phyloP scores from a whole-genome alignment of 1,140 invertebrate species.

The Elymnias hypermnestra region DNA sequence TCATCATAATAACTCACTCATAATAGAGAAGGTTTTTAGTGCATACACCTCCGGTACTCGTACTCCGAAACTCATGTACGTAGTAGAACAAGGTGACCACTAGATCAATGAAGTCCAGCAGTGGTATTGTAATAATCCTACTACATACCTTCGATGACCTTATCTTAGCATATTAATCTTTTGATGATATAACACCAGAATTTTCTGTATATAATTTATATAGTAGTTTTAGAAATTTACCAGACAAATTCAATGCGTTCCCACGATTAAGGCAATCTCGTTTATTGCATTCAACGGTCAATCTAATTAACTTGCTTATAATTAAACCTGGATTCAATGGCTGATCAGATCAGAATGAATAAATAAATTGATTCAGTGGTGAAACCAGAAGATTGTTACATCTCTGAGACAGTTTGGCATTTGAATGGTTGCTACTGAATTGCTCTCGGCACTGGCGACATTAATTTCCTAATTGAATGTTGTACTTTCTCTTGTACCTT shows the following conservation, averaged over 20 bases:
- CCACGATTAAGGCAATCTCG: conserved; percentile 9
- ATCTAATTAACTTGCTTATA: conserved; percentile 43
- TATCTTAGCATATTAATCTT: too few species aligned
- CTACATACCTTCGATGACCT: too few species aligned
- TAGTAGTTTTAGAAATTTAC: conserved; percentile 2
- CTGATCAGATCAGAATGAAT: conserved; percentile 6
- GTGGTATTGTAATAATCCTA: too few species aligned
- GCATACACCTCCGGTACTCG: too few species aligned
- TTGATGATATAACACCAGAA: too few species aligned
- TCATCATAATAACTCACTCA: too few species aligned
- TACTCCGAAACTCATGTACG: too few species aligned
- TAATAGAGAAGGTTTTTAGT: too few species aligned
- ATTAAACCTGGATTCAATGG: conserved; percentile 34
- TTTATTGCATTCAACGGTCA: conserved; percentile 13
- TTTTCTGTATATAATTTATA: too few species aligned
- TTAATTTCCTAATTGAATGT: background rate
- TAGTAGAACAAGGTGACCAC: too few species aligned
- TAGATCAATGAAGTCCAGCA: too few species aligned
- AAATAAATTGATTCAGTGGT: conserved; percentile 9
- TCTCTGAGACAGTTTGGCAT: conserved; percentile 4
- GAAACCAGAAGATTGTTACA: conserved; percentile 7
- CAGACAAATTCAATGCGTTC: conserved; percentile 7
- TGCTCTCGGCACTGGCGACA: background rate
- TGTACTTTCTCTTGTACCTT: too few species aligned
- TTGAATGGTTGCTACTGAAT: conserved; percentile 2